Evolutionary conservation across 1,140 invertebrate species (phyloP), one percentile per base, ranked within the genome.

Genomic region (Zaprionus africanus): DNA sequence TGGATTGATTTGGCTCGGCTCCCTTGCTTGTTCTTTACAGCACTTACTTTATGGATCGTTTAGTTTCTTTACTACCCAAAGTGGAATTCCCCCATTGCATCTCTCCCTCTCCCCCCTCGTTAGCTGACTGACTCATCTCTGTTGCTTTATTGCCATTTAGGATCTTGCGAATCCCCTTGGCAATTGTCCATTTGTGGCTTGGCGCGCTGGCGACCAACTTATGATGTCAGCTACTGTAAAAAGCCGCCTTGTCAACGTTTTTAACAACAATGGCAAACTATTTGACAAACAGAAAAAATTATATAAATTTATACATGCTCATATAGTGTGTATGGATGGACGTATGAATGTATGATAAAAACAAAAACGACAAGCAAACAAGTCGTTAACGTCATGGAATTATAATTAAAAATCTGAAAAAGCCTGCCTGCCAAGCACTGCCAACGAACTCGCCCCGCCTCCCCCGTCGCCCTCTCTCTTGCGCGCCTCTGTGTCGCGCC

Each of bases 371-470:
- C 46, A 51, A 65, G 60, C 28, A 43, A 51, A 58, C 66, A 69
- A 60, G 69, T 77, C 62, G 75, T 77, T 77, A 77, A 77, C 70
- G 75, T 77, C 75, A 77, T 77, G 69, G 64, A 73, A 72, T 77
- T 77, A 73, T 73, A 77, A 73, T 77, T 77, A 62, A 77, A 73
- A 77, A 73, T 72, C 38, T 76, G 68, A 72, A 66, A 62, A 59
- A 76, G 56, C 61, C 60, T 60, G 61, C 67, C 67, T 31, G 28
- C 67, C 57, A 49, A 58, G 65, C 65, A 24, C 71, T 46, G 64
- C 38, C 68, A 76, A 65, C 67, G 60, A 71, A 38, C 36, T 15
- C 13, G 5, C 36, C 13, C 36, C 36, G 0, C 12, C 36, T 13
- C 36, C 13, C 12, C 4, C 7, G 28, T 28, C 7, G 28, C 4